These are phyloP conservation scores for Otolemur crassicaudatus DNA, from an alignment of 2,797 vertebrate species.

Conservation along the genomic window DNA sequence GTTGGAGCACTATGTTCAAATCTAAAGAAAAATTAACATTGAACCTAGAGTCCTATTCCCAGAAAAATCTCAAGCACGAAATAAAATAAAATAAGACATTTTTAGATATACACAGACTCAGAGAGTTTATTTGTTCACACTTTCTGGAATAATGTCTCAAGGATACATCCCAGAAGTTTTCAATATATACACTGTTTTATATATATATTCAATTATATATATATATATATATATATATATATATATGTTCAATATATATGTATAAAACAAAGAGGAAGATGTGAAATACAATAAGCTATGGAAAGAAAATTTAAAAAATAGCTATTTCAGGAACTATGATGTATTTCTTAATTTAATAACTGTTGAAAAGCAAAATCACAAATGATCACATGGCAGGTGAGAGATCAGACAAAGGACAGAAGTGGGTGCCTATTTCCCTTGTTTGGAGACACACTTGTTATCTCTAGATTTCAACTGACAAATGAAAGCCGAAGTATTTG, in stretches of 20 bases:
- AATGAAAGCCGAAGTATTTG: neutral
- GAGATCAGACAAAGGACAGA: neutral
- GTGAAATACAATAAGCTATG: neutral
- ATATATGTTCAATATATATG: neutral
- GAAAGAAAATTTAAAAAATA: neutral
- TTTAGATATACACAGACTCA: neutral
- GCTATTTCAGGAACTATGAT: neutral
- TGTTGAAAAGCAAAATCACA: neutral
- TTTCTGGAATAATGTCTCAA: constrained; percentile 10
- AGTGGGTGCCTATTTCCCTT: neutral
- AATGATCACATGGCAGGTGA: neutral
- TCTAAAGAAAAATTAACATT: neutral
- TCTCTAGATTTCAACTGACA: neutral
- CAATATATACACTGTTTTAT: neutral
- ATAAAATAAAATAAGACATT: neutral
- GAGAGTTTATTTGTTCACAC: neutral
- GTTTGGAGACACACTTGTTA: neutral
- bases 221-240: too few species aligned
- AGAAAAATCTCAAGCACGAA: neutral
- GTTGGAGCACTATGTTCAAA: neutral
- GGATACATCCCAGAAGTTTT: neutral
- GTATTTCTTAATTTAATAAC: neutral
- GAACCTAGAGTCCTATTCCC: neutral
- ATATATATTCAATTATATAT: neutral
- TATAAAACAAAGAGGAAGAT: neutral